Evolutionary conservation across 2,797 vertebrate species (phyloP), one percentile per base, ranked within the genome.

Genomic region (Ptychobarbus kaznakovi): DNA sequence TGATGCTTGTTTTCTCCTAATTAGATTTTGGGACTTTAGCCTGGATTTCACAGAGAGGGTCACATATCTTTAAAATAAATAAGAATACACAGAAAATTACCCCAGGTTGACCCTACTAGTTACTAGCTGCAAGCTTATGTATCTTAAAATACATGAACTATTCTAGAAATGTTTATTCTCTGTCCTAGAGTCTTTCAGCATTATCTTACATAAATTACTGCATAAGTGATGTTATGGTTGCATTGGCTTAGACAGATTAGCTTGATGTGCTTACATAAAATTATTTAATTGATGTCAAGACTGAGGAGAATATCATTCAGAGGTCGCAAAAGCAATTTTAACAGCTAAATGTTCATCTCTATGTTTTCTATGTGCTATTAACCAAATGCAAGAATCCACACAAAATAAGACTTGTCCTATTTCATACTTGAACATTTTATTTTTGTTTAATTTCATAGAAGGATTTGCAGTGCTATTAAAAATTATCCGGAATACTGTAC

Each of bases 191-290:
- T 61, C 25, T 63, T 61, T 73, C 56, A 63, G 25, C 25, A 74
- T 82, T 81, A 44, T 6, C 35, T 70, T 56, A 38, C 73, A 68
- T 35, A 56, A 38, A 25, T 28, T 8, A 32, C 28, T 25, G 28
- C 56, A 73, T 61, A 82, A 32, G 40, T 44, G 28, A 75, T 75
- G 81, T 75, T 51, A 83, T 74, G 53, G 53, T 73, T 82, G 13
- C 53, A 73, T 35, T 73, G 53, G 25, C 11, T 74, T 74, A 73
- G 20, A 82, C 53, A 82, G 53, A 82, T 63, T 74, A 53, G 53
- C 53, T 63, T 74, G 35, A 70, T 58, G 65, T 81, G 65, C 46
- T 81, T 69, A 72, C n/a, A 72, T 70, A 53, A 28, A 70, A 69
- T 28, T 32, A 61, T 58, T 25, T 72, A 72, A 82, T 74, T 82